A percentile compares a stretch with the other conserved stretches of the same genome.
phyloP scores from a whole-genome alignment of 2,888 invertebrate genomes.

The Merodon equestris region DNA sequence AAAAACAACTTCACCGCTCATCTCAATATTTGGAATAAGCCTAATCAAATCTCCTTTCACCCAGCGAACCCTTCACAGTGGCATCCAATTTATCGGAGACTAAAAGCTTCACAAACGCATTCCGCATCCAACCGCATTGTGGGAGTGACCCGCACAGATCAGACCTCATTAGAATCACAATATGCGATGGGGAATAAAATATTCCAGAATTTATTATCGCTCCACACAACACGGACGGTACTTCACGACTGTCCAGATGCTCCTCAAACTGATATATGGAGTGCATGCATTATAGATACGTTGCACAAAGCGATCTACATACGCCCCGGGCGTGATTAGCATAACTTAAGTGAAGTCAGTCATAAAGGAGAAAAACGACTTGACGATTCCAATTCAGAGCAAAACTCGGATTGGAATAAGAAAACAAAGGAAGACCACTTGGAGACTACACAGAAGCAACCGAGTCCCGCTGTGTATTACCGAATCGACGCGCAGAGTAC shows the following conservation, averaged over 20 bases:
- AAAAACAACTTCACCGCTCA: slow-evolving; percentile 31
- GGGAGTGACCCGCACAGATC: slow-evolving; percentile 58
- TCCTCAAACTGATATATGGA: slow-evolving; percentile 53
- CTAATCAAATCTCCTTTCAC: slow-evolving; percentile 45
- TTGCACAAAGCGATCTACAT: slow-evolving; percentile 34
- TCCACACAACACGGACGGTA: slow-evolving; percentile 21
- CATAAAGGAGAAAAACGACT: slow-evolving; percentile 36
- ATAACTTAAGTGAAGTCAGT: slow-evolving; percentile 54
- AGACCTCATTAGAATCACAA: slow-evolving; percentile 63
- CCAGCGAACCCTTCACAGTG: slow-evolving; percentile 35
- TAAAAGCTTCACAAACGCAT: slow-evolving; percentile 15
- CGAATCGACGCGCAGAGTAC: slow-evolving; percentile 10
- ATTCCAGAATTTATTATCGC: slow-evolving; percentile 49
- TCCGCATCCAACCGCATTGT: slow-evolving; percentile 47
- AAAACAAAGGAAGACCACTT: slow-evolving; percentile 19
- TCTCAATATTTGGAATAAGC: slow-evolving; percentile 65
- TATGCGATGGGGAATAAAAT: slow-evolving; percentile 55
- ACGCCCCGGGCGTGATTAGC: slow-evolving; percentile 39
- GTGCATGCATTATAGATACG: slow-evolving; percentile 56
- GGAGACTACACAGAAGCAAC: slow-evolving; percentile 45
- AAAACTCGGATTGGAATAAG: slow-evolving; percentile 1
- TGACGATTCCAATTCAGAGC: too few relatives aligned
- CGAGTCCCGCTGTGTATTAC: slow-evolving; percentile 26
- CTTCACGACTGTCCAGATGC: slow-evolving; percentile 47
- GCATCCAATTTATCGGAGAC: slow-evolving; percentile 26